A percentile compares a stretch with the other conserved stretches of the same genome.
phyloP scores from a whole-genome alignment of 2,113 vertebrate genomes.

The Tichodroma muraria region DNA sequence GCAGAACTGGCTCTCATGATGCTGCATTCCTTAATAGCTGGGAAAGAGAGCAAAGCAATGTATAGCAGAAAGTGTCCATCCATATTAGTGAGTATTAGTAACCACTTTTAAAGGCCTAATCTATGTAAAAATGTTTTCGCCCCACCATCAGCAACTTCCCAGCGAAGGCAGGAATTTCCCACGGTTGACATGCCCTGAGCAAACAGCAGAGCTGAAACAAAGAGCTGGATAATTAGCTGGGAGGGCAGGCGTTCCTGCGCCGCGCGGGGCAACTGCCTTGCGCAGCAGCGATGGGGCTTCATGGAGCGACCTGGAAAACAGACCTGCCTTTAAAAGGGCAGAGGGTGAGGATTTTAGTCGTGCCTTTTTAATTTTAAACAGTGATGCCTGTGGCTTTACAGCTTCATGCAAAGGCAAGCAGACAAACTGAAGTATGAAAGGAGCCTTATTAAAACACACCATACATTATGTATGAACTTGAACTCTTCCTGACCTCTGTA shows the following conservation, averaged over 20 bases:
- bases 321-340: constrained; percentile 4
- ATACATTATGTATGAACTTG: constrained; percentile 69
- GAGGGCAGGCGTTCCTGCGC: not conserved
- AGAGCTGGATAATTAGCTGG: not conserved
- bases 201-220: not conserved
- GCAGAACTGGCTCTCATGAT: constrained; percentile 55
- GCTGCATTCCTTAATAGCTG: constrained; percentile 49
- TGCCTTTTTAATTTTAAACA: constrained; percentile 48
- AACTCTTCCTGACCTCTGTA: constrained; percentile 67
- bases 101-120: constrained; percentile 46
- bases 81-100: constrained; percentile 18
- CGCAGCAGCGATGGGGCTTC: not conserved
- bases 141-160: constrained; percentile 4
- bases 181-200: constrained; percentile 2
- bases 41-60: constrained; percentile 8
- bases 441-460: constrained; percentile 60
- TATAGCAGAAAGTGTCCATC: constrained; percentile 40
- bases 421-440: constrained; percentile 52
- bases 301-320: constrained; percentile 31
- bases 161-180: constrained; percentile 30
- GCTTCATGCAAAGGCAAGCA: constrained; percentile 49
- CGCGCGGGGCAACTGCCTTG: not conserved
- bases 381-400: constrained; percentile 49
- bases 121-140: not conserved
- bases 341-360: constrained; percentile 2